Conservation (phyloP, 30 jellyfish, hydroid and myxozoan genomes). For the Clytia hemisphaerica region DNA sequence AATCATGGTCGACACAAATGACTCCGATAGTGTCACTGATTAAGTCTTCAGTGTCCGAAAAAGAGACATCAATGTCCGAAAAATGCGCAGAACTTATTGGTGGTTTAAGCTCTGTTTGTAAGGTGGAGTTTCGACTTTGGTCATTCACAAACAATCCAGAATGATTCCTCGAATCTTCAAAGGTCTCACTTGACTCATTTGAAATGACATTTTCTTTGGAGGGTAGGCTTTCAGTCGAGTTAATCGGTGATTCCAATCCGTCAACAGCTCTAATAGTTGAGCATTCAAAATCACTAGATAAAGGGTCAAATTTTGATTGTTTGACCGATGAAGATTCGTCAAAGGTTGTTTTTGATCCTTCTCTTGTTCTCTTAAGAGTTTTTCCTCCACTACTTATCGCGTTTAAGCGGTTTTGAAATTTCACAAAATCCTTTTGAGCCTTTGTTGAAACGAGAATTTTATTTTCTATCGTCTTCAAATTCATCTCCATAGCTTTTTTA, state of each 20-base stretch:
- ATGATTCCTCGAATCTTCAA: too few relatives aligned
- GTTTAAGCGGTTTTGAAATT: too few relatives aligned
- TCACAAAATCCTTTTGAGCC: constrained; percentile 30
- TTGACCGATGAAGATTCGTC: not conserved
- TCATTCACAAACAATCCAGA: too few relatives aligned
- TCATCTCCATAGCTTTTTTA: constrained; percentile 40
- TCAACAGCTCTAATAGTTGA: too few relatives aligned
- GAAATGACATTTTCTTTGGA: too few relatives aligned
- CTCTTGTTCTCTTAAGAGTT: not conserved
- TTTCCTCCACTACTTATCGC: not conserved
- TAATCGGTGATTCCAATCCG: too few relatives aligned
- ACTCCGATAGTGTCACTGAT: constrained; percentile 77
- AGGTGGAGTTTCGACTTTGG: not conserved
- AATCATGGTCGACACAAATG: constrained; percentile 51
- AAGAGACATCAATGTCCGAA: too few relatives aligned
- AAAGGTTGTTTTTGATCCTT: not conserved
- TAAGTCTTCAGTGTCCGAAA: too few relatives aligned
- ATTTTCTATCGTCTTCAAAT: constrained; percentile 11
- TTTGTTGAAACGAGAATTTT: constrained; percentile 19
- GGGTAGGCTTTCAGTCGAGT: too few relatives aligned
- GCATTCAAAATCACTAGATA: too few relatives aligned
- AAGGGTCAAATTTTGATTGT: not conserved
- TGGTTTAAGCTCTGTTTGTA: not conserved
- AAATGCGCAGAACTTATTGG: too few relatives aligned
- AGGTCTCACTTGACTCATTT: too few relatives aligned